Evolutionary conservation across 2,113 vertebrate genomes (phyloP), one percentile per base, ranked within the genome.

Genomic region (Psettodes erumei): DNA sequence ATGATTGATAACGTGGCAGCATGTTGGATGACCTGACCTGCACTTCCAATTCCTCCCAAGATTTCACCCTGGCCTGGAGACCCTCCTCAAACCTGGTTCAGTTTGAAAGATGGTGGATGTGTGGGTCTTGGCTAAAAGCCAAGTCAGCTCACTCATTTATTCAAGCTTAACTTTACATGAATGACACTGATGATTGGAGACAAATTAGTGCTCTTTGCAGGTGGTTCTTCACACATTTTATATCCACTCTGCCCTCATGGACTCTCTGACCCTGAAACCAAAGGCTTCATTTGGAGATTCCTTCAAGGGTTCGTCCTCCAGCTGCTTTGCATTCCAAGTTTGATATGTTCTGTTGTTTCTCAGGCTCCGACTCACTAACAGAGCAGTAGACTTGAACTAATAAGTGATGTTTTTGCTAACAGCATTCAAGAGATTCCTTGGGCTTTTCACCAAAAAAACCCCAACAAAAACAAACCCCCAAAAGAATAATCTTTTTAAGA

Each of bases 341-440:
- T 32, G 38, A 75, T 56, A 21, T 59, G 59, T 56, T 79, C 33
- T 77, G 58, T 79, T 67, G 68, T 81, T 77, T 70, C 37, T 81
- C 81, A 79, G 65, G 30, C 67, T 71, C 61, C 32, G 9, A 50
- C 33, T 53, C 12, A 53, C 33, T 33, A 37, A 68, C 43, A 55
- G 15, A 60, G 42, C 38, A 51, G 65, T 8, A 51, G 16, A 68
- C 43, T n/a, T 37, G 38, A 27, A n/a, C 51, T 33, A 38, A 45
- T 66, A 48, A 72, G 33, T 19, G 25, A 79, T 73, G 54, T 9
- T 60, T 71, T 65, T 61, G 23, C 50, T 59, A 32, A 8, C n/a
- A 5, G 47, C 13, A 10, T 27, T 66, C 8, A n/a, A 30, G 30
- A 28, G 6, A 33, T 53, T 59, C 9, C 28, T 23, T 6, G 37